Base-by-base conservation (phyloP, 1,140 invertebrate species). In the Tetraneura akinire region DNA sequence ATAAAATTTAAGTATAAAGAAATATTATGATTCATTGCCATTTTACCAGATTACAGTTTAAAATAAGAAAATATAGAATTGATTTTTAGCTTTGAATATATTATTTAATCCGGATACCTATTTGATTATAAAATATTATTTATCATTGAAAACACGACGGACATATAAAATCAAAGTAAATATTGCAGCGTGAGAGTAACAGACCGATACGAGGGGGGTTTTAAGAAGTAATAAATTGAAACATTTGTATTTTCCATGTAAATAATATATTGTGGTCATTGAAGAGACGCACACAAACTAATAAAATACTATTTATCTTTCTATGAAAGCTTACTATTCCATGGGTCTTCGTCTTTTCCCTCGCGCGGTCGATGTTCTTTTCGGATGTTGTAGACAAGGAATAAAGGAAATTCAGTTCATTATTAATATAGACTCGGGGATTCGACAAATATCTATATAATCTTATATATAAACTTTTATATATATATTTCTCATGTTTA, bases 221-320 rank as follows among this genome's bases (percentile, higher is more conserved):
- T 45, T 16, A 42, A 42, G 4, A 21, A 66, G 14, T 42, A 45
- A 23, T 66, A 13, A 21, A 66, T 42, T 66, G 9, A 66, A 42
- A 42, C n/a, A 21, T 42, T 42, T 66, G n/a, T 66, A 66, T 21
- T 66, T 66, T n/a, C 32, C 32, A 14, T 42, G 37, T 66, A 66
- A 66, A 66, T 42, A 66, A 45, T 21, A 66, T 23, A 21, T n/a
- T 5, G 10, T 14, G 37, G n/a, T 45, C 64, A 45, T 66, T 21
- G 37, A 66, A 45, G 21, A 32, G 18, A 64, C 29, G n/a, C 9
- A 8, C 29, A n/a, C 4, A 64, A 64, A 64, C 14, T 64, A 37
- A 64, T 64, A 64, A 64, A 64, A 42, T 66, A 66, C 64, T 66
- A 45, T 45, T 66, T 45, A 45, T 45, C 18, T 66, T 66, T 45